Percentiles rank a stretch among this genome's conserved stretches.
Evolutionary conservation across 2,888 invertebrate species (phyloP).

Genomic region (Seira sanloemensis): DNA sequence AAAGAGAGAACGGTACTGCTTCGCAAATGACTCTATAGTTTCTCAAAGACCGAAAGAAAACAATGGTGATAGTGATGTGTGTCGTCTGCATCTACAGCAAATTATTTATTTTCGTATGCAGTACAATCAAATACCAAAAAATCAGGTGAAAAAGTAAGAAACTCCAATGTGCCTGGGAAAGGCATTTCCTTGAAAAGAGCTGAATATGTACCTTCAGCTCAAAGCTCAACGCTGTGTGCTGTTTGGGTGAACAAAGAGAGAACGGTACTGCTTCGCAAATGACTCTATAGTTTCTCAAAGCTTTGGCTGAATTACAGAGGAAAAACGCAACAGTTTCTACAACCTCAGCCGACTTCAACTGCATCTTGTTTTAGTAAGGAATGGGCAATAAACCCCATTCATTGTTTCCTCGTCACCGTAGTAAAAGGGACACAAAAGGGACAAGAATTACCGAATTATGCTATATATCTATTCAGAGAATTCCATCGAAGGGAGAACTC

Average conservation of each 20-base stretch:
- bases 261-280: conserved; percentile 26
- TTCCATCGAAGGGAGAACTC: background rate
- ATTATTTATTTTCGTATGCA: background rate
- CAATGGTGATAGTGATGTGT: too few relatives aligned
- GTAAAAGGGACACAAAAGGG: too few relatives aligned
- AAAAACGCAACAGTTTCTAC: background rate
- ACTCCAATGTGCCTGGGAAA: background rate
- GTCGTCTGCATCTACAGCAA: background rate
- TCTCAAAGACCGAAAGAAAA: too few relatives aligned
- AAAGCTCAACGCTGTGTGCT: background rate
- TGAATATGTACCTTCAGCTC: too few relatives aligned
- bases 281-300: too few relatives aligned
- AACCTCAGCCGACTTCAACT: too few relatives aligned
- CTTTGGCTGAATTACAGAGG: background rate
- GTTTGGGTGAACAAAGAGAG: conserved; percentile 28
- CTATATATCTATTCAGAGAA: too few relatives aligned
- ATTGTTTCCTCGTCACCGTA: background rate
- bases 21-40: background rate
- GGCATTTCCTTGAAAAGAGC: too few relatives aligned
- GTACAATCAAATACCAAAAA: background rate
- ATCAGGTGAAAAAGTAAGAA: too few relatives aligned
- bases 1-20: conserved; percentile 42
- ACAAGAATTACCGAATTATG: too few relatives aligned
- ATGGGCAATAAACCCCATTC: background rate
- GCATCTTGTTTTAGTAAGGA: too few relatives aligned